Evolutionary conservation across 2,797 vertebrate species (phyloP), one percentile per base, ranked within the genome.

Genomic region (Melanotaenia nigrans): DNA sequence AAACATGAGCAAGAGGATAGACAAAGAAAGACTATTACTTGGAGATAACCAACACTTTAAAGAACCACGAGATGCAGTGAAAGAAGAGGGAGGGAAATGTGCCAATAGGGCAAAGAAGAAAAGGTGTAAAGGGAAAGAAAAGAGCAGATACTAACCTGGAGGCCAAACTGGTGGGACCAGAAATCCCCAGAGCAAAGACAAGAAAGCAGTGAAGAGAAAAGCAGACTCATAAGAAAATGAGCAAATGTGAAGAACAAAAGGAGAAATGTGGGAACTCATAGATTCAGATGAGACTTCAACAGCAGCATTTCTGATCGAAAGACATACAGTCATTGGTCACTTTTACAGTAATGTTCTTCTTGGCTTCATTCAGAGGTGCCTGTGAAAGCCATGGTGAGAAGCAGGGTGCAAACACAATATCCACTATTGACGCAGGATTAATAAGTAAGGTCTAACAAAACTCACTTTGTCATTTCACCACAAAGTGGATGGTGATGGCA

Each of bases 131-230:
- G 11, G 64, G 61, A 65, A 61, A 68, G 3, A 69, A 78, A 75
- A 68, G 55, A 68, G 47, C 4, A 55, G 71, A 68, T 67, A 94
- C 93, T 92, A 87, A 94, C 93, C 93, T 94, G 87, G 91, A 92
- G 82, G 93, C 51, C 85, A 92, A 67, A 87, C 93, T 94, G 92
- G 71, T 73, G 75, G 71, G 68, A 72, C 60, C 84, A 85, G 62
- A 86, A 82, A 83, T 83, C 83, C 82, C 91, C 89, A 56, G 73
- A 65, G 74, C 64, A 89, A 90, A 86, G 87, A 84, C 47, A 88
- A 86, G 87, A 85, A 81, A 86, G 87, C 79, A 83, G 80, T 82
- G 82, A 89, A 91, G 82, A 90, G 82, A 87, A 85, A 83, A 85
- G 83, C 55, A 92, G 74, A 84, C 74, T 87, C 70, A 89, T 68